phyloP scores from a whole-genome alignment of 1,140 invertebrate species.

The Ladona fulva region DNA sequence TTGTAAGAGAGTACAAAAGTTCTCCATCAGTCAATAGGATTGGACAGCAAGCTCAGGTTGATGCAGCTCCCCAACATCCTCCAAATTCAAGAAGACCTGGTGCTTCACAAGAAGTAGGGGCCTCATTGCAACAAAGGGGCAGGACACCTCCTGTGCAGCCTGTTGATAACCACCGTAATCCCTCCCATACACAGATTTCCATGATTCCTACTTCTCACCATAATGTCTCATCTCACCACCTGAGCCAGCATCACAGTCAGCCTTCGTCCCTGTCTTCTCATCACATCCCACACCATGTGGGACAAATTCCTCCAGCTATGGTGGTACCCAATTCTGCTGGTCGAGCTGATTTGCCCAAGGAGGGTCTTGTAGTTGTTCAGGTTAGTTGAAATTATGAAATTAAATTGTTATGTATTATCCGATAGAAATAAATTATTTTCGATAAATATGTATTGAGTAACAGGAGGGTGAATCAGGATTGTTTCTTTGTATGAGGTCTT shows the following conservation, averaged over 20 bases:
- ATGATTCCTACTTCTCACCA: not conserved
- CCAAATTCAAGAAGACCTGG: not conserved
- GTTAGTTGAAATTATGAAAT: conserved; percentile 19
- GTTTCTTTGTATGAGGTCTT: no score
- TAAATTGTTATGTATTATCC: no score
- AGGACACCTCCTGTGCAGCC: not conserved
- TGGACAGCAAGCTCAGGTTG: not conserved
- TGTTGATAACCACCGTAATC: not conserved
- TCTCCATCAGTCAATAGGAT: not conserved
- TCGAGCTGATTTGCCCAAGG: conserved; percentile 25
- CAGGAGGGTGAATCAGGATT: no score
- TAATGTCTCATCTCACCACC: not conserved
- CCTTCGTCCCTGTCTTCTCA: conserved; percentile 22
- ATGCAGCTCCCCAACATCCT: not conserved
- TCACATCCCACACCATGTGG: conserved; percentile 29
- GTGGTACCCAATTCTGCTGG: conserved; percentile 13
- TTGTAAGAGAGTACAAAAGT: conserved; percentile 39
- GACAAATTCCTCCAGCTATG: conserved; percentile 21
- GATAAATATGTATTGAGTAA: no score
- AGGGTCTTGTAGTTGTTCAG: conserved; percentile 31
- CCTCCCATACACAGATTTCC: not conserved
- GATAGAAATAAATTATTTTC: no score
- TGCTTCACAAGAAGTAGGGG: not conserved
- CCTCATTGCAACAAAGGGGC: not conserved
- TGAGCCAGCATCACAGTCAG: conserved; percentile 10